Evolutionary conservation across 2,113 vertebrate species (phyloP).

Genomic region (Rhipidura dahli): DNA sequence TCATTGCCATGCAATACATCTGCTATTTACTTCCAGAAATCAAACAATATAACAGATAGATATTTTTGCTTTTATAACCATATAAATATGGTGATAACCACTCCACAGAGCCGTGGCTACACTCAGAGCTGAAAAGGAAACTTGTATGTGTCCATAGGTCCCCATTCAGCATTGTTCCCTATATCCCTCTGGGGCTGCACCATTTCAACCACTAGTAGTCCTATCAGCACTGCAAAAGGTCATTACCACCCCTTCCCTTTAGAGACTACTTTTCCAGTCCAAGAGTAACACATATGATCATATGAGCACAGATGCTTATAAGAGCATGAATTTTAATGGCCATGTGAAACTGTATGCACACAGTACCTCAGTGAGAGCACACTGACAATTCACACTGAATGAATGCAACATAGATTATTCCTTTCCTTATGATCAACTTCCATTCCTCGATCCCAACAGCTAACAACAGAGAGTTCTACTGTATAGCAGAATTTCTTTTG

Average conservation of each 20-base stretch:
- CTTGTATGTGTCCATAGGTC: background rate
- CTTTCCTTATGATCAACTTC: background rate
- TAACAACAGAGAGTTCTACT: background rate
- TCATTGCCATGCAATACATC: background rate
- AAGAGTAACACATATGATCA: background rate
- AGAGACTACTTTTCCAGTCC: background rate
- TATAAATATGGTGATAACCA: background rate
- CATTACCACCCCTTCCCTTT: background rate
- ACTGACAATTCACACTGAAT: background rate
- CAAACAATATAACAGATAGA: background rate
- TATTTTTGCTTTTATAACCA: background rate
- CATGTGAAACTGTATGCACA: background rate
- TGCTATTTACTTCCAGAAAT: background rate
- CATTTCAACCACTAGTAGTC: background rate
- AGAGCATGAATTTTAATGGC: background rate
- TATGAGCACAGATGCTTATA: background rate
- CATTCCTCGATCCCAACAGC: background rate
- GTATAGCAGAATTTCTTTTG: background rate
- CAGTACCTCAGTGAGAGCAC: background rate
- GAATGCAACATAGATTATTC: background rate
- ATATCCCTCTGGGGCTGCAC: background rate
- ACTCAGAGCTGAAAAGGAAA: background rate
- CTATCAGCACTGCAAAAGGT: background rate
- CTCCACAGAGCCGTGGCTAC: background rate
- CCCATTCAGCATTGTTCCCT: background rate